Evolutionary conservation across 2,113 vertebrate genomes (phyloP).

Genomic region (Rhipidura dahli): DNA sequence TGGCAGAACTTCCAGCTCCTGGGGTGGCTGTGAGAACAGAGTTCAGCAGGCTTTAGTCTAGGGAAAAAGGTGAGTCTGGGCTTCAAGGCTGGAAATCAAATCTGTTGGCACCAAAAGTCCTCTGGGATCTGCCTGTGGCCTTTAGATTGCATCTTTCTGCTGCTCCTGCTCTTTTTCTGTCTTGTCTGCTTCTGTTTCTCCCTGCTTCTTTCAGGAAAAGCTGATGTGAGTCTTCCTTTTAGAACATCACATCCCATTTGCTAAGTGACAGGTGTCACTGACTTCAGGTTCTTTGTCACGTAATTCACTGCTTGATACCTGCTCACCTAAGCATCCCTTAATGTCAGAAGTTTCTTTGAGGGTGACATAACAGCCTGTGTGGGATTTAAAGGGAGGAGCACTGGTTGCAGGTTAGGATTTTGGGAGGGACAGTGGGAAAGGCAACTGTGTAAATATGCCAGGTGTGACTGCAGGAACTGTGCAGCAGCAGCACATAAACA

Average conservation of each 20-base stretch:
- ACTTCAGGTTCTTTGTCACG: background rate
- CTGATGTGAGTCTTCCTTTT: background rate
- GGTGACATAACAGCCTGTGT: background rate
- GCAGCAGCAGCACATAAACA: background rate
- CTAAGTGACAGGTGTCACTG: slow-evolving; percentile 2
- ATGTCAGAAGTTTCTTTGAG: background rate
- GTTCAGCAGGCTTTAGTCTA: background rate
- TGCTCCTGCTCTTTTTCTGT: slow-evolving; percentile 10
- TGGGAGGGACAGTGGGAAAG: background rate
- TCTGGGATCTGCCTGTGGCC: background rate
- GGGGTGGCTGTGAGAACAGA: background rate
- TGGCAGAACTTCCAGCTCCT: background rate
- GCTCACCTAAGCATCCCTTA: background rate
- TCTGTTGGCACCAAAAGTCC: background rate
- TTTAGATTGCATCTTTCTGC: slow-evolving; percentile 1
- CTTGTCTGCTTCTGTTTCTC: background rate
- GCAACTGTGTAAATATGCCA: background rate
- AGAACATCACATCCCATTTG: background rate
- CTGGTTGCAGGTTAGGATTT: background rate
- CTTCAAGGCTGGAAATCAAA: background rate
- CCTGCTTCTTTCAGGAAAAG: background rate
- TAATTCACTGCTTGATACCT: background rate
- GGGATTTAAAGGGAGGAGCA: background rate
- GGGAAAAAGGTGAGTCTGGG: background rate
- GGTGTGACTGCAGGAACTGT: background rate